Percentiles rank a stretch among this genome's conserved stretches.
phyloP scores from a whole-genome alignment of 2,113 vertebrate genomes.

The Lagenorhynchus albirostris region DNA sequence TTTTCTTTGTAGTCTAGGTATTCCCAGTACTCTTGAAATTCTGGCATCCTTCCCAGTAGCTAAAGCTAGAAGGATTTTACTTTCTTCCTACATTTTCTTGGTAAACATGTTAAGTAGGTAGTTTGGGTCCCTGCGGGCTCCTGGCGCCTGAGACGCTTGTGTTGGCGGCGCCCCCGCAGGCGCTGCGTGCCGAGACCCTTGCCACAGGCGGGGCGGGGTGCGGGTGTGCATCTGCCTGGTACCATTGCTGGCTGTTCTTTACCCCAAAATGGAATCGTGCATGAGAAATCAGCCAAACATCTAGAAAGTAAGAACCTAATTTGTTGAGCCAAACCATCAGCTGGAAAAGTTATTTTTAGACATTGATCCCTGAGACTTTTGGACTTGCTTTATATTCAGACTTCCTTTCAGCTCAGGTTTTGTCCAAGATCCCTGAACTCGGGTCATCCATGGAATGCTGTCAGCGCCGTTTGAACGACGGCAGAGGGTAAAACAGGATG shows the following conservation, averaged over 20 bases:
- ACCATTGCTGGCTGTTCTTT: background rate
- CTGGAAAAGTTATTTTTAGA: background rate
- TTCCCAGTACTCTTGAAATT: background rate
- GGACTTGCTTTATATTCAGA: background rate
- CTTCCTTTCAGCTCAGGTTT: background rate
- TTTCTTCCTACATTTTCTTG: background rate
- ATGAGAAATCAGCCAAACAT: background rate
- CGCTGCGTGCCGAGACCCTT: background rate
- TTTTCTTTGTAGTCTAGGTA: background rate
- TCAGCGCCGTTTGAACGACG: background rate
- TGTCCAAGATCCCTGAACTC: background rate
- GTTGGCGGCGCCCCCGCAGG: accelerated
- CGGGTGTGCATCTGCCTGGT: background rate
- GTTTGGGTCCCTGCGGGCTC: background rate
- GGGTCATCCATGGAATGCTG: accelerated
- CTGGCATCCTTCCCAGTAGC: background rate
- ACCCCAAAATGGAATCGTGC: background rate
- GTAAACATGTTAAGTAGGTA: background rate
- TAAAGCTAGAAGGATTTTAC: background rate
- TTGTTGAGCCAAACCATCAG: background rate
- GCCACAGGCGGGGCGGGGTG: background rate
- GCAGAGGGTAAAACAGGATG: background rate
- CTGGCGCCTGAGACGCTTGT: background rate
- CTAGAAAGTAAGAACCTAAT: background rate
- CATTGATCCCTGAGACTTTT: background rate